Evolutionary conservation across 2,113 vertebrate genomes (phyloP).

Genomic region (Nesogale talazaci): DNA sequence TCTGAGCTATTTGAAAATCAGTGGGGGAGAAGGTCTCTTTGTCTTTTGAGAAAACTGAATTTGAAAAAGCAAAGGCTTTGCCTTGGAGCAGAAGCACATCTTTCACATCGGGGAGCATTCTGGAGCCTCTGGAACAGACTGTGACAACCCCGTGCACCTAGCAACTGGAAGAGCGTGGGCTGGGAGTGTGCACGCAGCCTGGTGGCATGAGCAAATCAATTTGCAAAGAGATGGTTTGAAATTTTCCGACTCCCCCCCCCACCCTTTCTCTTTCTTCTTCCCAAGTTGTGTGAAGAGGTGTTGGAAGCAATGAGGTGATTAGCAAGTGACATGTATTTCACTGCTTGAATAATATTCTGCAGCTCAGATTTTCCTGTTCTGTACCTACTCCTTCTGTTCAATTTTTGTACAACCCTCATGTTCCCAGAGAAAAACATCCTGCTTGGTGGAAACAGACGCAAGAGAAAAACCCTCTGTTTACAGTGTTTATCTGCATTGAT

Average conservation of each 20-base stretch:
- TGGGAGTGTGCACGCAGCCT: conserved; percentile 79
- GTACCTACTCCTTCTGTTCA: background rate
- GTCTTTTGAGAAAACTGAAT: conserved; percentile 50
- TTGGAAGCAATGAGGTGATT: conserved; percentile 71
- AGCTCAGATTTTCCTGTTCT: conserved; percentile 39
- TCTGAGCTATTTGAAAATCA: conserved; percentile 63
- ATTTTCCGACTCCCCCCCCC: conserved; percentile 78
- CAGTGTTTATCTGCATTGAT: background rate
- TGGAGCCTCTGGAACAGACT: conserved; percentile 84
- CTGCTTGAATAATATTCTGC: conserved; percentile 60
- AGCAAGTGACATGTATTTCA: conserved; percentile 65
- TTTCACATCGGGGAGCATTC: conserved; percentile 80
- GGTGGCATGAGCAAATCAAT: conserved; percentile 80
- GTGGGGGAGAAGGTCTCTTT: background rate
- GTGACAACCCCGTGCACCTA: conserved; percentile 86
- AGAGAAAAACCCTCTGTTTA: background rate
- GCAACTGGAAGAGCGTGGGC: conserved; percentile 87
- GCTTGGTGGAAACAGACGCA: background rate
- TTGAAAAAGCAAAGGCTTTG: conserved; percentile 56
- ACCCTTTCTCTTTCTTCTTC: too few relatives aligned
- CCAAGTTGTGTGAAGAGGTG: conserved; percentile 79
- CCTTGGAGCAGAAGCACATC: conserved; percentile 66
- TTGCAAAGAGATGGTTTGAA: conserved; percentile 82
- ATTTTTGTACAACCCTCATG: background rate
- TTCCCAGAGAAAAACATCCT: background rate